These are phyloP conservation scores for Dendronephthya gigantea DNA, from an alignment of 64 coral and sea anemone genomes.

Conservation along the genomic window DNA sequence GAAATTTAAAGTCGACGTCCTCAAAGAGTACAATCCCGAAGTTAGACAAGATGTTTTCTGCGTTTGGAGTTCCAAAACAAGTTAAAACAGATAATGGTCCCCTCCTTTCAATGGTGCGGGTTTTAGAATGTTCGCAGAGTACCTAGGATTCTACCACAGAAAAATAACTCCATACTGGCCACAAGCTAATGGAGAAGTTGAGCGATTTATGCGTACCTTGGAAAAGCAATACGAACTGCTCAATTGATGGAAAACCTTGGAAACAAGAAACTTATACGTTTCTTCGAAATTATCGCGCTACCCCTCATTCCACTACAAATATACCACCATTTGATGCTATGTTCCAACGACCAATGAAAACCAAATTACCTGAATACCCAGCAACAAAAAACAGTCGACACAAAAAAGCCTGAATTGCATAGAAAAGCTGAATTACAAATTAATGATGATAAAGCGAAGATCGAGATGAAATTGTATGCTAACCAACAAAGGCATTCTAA, in stretches of 20 bases:
- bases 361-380: not conserved
- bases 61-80: slow-evolving; percentile 1
- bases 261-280: slow-evolving; percentile 25
- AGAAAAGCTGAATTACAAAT: not conserved
- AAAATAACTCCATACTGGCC: too few species aligned
- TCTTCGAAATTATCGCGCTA: slow-evolving; percentile 19
- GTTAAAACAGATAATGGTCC: slow-evolving; percentile 31
- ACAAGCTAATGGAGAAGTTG: slow-evolving; percentile 14
- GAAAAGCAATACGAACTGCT: slow-evolving; percentile 1
- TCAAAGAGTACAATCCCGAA: slow-evolving; percentile 19
- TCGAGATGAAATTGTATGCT: not conserved
- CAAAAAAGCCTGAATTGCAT: not conserved
- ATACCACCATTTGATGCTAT: not conserved
- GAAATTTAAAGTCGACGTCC: slow-evolving; percentile 10
- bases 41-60: slow-evolving; percentile 34
- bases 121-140: not conserved
- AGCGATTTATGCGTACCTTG: slow-evolving; percentile 20
- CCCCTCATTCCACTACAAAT: not conserved
- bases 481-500: not conserved
- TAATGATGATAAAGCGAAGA: not conserved
- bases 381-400: not conserved
- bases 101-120: slow-evolving; percentile 23
- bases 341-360: not conserved
- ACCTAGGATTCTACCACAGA: slow-evolving; percentile 1
- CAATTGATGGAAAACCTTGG: slow-evolving; percentile 19